Base-by-base conservation (phyloP, 2,113 vertebrate genomes). In the Ochotona princeps region DNA sequence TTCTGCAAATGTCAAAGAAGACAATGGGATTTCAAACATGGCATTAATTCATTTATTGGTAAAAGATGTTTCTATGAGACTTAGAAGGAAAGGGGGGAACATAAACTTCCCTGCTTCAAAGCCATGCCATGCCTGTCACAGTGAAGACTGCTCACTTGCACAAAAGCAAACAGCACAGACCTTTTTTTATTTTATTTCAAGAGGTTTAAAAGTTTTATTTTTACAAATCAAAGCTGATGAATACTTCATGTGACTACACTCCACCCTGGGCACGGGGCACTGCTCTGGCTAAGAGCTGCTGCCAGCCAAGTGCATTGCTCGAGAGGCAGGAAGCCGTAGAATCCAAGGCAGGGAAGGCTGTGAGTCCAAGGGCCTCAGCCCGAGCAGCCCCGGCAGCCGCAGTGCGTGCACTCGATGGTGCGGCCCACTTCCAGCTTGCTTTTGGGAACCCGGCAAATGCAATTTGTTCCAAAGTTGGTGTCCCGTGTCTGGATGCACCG, bases 351-450 rank as follows among this genome's bases (percentile, higher is more conserved):
- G n/a, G n/a, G n/a, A n/a, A n/a, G n/a, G n/a, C n/a, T n/a, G n/a
- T n/a, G 8, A 20, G n/a, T 35, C 61, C 0, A 0, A 8, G 4
- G 47, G 70, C 63, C 83, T 98, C 97, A 99, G 73, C 99, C 99
- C 28, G 99, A 99, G 83, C 99, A 99, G 90, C 99, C 99, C 96
- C 99, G 98, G 97, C 99, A 99, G 74, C 99, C 99, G 8, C 99
- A 99, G 97, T 99, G 99, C 47, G 99, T 99, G 96, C 99, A 99
- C 90, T 99, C 99, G n/a, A 99, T 99, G 97, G 99, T 99, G 94
- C 99, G 98, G 51, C 99, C 99, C 97, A 99, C 99, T 99, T 99
- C 99, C 90, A 99, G 98, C 93, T 99, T n/a, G n/a, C n/a, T n/a
- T n/a, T n/a, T n/a, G n/a, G n/a, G n/a, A n/a, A n/a, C n/a, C n/a